Conservation (phyloP, 2,797 vertebrate species). For the Characodon lateralis region DNA sequence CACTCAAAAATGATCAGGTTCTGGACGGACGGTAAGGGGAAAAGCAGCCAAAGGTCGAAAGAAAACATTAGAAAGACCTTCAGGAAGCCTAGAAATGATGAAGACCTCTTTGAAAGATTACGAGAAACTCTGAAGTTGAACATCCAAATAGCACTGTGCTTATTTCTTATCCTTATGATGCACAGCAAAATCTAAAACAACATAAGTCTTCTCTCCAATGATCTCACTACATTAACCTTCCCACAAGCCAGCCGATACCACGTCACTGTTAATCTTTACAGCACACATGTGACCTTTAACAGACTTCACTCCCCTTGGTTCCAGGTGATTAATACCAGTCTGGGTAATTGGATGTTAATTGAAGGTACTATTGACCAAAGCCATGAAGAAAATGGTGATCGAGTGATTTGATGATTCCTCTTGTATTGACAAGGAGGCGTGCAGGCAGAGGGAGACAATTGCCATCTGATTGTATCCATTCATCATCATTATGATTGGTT, state of each 20-base stretch:
- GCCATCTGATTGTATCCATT: conserved; percentile 51
- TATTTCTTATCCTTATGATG: conserved; percentile 3
- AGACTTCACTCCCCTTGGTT: conserved; percentile 63
- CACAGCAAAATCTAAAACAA: conserved; percentile 4
- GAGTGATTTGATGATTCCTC: conserved; percentile 55
- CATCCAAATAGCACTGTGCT: background rate
- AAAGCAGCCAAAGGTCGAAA: background rate
- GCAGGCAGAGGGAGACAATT: conserved; percentile 55
- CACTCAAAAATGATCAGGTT: background rate
- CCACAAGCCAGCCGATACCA: conserved; percentile 51
- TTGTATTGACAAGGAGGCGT: conserved; percentile 62
- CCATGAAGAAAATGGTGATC: conserved; percentile 55
- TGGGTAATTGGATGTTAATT: conserved; percentile 80
- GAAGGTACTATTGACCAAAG: conserved; percentile 75
- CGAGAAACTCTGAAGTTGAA: background rate
- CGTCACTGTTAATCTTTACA: conserved; percentile 75
- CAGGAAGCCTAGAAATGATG: background rate
- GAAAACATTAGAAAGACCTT: background rate
- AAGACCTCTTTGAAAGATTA: background rate
- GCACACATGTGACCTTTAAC: conserved; percentile 72
- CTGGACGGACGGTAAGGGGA: background rate
- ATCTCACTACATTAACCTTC: conserved; percentile 58
- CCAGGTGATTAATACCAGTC: conserved; percentile 69
- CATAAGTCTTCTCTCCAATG: conserved; percentile 33
- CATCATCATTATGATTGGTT: conserved; percentile 58